Evolutionary conservation across 2,888 invertebrate species (phyloP).

Genomic region (Harpalus rufipes): DNA sequence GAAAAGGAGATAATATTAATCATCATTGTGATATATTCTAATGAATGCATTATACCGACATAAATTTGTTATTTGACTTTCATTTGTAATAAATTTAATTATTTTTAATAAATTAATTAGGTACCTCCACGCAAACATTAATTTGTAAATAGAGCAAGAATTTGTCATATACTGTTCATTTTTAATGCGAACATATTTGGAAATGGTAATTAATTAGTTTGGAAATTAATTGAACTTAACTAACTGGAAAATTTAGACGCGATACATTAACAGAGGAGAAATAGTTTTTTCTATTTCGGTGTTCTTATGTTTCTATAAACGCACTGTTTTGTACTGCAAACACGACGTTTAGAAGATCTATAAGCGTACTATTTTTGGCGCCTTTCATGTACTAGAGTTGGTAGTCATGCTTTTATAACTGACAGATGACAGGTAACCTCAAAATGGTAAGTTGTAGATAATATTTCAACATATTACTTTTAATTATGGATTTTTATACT

Average conservation of each 20-base stretch:
- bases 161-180: constrained; percentile 36
- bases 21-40: neutral
- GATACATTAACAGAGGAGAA: neutral
- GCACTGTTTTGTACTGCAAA: no score
- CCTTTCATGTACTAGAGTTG: no score
- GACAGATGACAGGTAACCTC: no score
- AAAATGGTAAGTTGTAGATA: no score
- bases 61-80: neutral
- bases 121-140: constrained; percentile 34
- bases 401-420: no score
- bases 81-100: constrained; percentile 28
- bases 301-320: no score
- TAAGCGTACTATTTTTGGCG: no score
- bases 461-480: no score
- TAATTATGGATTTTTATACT: no score
- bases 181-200: constrained; percentile 16
- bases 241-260: constrained; percentile 2
- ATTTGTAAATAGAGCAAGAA: constrained; percentile 32
- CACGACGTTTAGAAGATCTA: no score
- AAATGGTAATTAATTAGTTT: constrained; percentile 21
- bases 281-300: no score
- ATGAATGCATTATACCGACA: neutral
- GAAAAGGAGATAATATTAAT: neutral
- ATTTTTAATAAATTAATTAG: constrained; percentile 35
- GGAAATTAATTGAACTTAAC: neutral